Conservation (phyloP, 1,140 invertebrate genomes). For the Panulirus ornatus region DNA sequence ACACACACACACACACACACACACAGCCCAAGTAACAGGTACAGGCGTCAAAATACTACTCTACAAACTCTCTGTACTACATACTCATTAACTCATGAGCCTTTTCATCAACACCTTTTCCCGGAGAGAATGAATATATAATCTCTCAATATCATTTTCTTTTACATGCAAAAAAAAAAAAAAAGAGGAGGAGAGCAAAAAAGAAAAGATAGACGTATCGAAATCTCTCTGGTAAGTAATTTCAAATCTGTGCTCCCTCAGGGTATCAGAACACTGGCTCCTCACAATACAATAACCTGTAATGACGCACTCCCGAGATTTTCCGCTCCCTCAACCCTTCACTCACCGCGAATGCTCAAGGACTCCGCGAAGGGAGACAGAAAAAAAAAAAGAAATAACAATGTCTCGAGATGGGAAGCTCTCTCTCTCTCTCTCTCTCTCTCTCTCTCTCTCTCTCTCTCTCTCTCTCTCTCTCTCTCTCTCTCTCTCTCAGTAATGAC, state of each 20-base stretch:
- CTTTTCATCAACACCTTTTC: background rate
- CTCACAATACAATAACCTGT: too few species aligned
- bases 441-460: conserved; percentile 18
- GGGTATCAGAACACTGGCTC: too few species aligned
- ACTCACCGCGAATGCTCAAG: background rate
- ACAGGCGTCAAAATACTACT: background rate
- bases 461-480: conserved; percentile 12
- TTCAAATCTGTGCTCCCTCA: too few species aligned
- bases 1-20: background rate
- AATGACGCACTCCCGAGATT: too few species aligned
- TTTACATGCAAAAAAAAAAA: background rate
- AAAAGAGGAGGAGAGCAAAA: background rate
- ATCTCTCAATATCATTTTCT: background rate
- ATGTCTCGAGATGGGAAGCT: too few species aligned
- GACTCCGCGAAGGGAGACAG: too few species aligned
- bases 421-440: background rate
- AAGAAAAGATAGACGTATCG: too few species aligned
- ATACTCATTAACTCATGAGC: background rate
- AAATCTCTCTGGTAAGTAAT: too few species aligned
- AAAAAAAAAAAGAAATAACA: too few species aligned
- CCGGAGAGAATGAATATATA: background rate
- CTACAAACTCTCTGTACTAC: background rate
- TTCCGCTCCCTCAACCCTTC: conserved; percentile 10
- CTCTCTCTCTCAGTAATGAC: too few species aligned
- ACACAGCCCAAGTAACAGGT: background rate